Conservation (phyloP, 2,888 invertebrate species). For the Lepas anatifera region DNA sequence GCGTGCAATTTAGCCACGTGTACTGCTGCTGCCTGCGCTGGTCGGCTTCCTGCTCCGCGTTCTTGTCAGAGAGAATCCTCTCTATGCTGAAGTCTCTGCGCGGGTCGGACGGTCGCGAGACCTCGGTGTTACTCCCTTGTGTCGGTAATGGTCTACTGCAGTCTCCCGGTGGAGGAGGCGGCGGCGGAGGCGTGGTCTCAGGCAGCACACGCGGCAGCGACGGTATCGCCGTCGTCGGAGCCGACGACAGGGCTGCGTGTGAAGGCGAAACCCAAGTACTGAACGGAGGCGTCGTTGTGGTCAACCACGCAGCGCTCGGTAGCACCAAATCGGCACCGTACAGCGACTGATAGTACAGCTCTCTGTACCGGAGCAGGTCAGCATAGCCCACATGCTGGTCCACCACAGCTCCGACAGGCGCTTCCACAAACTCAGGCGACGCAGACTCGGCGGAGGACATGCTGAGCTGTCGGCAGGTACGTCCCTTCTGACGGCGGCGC, state of each 20-base stretch:
- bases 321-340: not conserved
- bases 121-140: not conserved
- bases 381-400: not conserved
- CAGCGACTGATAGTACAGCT: not conserved
- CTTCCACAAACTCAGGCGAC: too few species aligned
- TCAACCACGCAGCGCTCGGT: not conserved
- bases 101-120: not conserved
- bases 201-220: not conserved
- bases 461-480: not conserved
- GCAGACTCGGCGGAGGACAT: not conserved
- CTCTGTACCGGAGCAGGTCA: not conserved
- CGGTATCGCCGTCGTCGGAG: not conserved
- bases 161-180: not conserved
- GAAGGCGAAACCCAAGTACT: not conserved
- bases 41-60: too few species aligned
- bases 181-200: too few species aligned
- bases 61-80: not conserved
- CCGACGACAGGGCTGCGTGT: not conserved
- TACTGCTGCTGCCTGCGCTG: not conserved
- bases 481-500: not conserved
- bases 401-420: too few species aligned
- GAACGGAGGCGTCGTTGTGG: not conserved
- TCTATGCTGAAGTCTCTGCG: not conserved
- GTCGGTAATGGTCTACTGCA: not conserved
- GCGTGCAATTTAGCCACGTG: slow-evolving; percentile 54